phyloP scores from a whole-genome alignment of 2,113 vertebrate genomes.

The Gadus chalcogrammus region DNA sequence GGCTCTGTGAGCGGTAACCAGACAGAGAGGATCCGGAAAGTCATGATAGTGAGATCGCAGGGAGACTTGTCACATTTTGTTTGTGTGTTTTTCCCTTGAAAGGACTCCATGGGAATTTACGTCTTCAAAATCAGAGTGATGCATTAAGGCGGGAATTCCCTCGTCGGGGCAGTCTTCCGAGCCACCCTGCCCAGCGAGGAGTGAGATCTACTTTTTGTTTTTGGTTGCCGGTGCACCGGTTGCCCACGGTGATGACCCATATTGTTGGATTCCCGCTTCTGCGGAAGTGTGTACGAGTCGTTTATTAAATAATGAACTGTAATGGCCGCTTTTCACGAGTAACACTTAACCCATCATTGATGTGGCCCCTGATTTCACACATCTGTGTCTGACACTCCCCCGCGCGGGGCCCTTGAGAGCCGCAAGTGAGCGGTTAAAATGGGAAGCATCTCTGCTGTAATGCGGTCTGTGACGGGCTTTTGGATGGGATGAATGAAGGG shows the following conservation, averaged over 20 bases:
- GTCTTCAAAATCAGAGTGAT: slow-evolving; percentile 1
- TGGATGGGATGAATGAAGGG: slow-evolving; percentile 36
- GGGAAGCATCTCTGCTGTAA: slow-evolving; percentile 12
- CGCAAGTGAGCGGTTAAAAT: slow-evolving; percentile 27
- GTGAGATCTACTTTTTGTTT: background rate
- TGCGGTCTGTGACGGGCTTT: slow-evolving; percentile 25
- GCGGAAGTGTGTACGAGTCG: background rate
- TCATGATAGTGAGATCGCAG: slow-evolving; percentile 25
- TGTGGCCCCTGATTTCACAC: slow-evolving; percentile 31
- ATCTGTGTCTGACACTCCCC: slow-evolving; percentile 27
- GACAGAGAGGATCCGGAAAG: slow-evolving; percentile 34
- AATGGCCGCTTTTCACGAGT: slow-evolving; percentile 33
- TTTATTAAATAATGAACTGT: slow-evolving; percentile 46
- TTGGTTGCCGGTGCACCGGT: slow-evolving; percentile 4
- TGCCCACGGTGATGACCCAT: slow-evolving; percentile 12
- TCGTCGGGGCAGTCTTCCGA: slow-evolving; percentile 9
- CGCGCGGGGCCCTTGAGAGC: slow-evolving; percentile 11
- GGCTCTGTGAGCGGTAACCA: slow-evolving; percentile 40
- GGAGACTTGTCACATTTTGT: background rate
- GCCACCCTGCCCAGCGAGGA: background rate
- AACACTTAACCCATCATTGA: slow-evolving; percentile 29
- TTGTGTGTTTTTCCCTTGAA: slow-evolving; percentile 9
- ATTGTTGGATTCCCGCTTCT: slow-evolving; percentile 8
- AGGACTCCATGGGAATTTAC: background rate
- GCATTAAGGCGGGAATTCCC: slow-evolving; percentile 8